Percentiles rank a stretch among this genome's conserved stretches.
These are phyloP conservation scores for Limosa lapponica DNA, from an alignment of 2,797 vertebrate species.

Conservation along the genomic window DNA sequence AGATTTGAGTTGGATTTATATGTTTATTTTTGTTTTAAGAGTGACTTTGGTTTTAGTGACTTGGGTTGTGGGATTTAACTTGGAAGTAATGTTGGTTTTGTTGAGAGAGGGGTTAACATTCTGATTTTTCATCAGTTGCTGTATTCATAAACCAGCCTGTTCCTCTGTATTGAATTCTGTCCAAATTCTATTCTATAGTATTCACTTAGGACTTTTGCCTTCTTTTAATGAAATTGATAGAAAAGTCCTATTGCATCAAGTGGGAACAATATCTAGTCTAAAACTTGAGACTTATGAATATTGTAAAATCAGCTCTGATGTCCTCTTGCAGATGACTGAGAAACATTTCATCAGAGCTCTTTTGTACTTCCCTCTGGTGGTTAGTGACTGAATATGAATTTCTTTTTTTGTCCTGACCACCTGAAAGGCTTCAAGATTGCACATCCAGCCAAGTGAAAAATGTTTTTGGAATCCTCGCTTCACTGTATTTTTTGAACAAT, in stretches of 20 bases:
- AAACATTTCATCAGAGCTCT: background rate
- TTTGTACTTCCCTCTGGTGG: background rate
- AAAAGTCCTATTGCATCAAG: background rate
- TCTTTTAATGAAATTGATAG: background rate
- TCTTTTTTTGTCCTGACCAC: background rate
- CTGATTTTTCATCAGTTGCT: background rate
- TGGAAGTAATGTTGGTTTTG: background rate
- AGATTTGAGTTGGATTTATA: slow-evolving; percentile 39
- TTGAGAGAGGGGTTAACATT: background rate
- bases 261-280: background rate
- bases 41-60: background rate
- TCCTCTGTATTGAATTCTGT: background rate
- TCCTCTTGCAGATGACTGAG: background rate
- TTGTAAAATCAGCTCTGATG: background rate
- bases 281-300: background rate
- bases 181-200: background rate
- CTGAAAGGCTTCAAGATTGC: background rate
- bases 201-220: background rate
- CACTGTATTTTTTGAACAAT: background rate
- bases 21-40: slow-evolving; percentile 7
- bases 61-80: background rate
- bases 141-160: background rate
- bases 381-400: background rate
- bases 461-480: background rate
- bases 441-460: background rate